Conservation (phyloP, 2,888 invertebrate species). For the Anoplius nigerrimus region DNA sequence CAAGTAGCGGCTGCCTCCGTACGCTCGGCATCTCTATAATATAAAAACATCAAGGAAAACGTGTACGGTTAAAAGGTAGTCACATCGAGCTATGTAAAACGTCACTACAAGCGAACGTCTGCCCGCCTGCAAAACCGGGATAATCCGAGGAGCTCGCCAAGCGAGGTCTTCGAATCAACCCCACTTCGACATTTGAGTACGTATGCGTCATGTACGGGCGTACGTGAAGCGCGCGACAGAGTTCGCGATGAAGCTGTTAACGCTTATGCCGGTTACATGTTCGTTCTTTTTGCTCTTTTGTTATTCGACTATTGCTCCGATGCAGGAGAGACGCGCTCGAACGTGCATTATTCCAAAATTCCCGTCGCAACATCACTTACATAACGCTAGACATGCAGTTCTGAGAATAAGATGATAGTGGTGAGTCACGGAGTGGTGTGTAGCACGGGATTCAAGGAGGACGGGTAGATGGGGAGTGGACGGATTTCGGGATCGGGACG, state of each 20-base stretch:
- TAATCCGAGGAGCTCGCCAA: neutral
- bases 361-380: no score
- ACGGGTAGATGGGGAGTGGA: constrained; percentile 23
- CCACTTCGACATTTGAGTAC: neutral
- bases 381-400: constrained; percentile 36
- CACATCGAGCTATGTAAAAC: constrained; percentile 41
- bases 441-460: no score
- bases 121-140: constrained; percentile 25
- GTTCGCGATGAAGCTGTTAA: no score
- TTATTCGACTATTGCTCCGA: neutral
- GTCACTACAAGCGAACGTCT: constrained; percentile 46
- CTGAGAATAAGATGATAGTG: constrained; percentile 16
- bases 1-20: constrained; percentile 63
- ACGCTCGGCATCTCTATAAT: constrained; percentile 69
- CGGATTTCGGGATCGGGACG: constrained; percentile 48
- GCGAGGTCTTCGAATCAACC: neutral
- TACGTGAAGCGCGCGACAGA: no score
- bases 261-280: no score
- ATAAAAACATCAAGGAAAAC: constrained; percentile 67
- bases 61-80: constrained; percentile 50
- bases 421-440: no score
- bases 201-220: no score
- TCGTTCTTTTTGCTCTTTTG: neutral
- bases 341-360: no score
- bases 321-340: no score